phyloP scores from a whole-genome alignment of 2,888 invertebrate genomes.

The Callyntrura guangdongensis region DNA sequence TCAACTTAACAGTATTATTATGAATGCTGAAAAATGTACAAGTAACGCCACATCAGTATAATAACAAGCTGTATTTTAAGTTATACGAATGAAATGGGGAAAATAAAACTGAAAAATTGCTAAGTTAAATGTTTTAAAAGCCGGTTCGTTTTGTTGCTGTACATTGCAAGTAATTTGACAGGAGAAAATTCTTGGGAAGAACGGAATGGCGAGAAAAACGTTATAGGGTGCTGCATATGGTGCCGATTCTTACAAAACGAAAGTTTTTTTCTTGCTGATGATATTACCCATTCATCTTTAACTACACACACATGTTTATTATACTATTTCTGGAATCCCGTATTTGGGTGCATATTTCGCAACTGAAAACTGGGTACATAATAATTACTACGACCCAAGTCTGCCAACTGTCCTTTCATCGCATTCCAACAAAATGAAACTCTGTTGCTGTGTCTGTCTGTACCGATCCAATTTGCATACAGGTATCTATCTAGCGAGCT shows the following conservation, averaged over 20 bases:
- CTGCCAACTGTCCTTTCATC: no score
- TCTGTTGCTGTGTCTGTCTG: no score
- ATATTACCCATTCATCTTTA: no score
- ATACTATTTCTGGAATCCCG: no score
- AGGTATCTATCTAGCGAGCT: no score
- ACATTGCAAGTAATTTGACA: background rate
- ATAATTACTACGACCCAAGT: no score
- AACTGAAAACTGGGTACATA: no score
- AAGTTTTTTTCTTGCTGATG: background rate
- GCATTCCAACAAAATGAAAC: no score
- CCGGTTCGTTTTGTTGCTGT: background rate
- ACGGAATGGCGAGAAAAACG: constrained; percentile 1
- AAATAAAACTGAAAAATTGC: background rate
- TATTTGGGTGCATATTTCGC: no score
- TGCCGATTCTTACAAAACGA: background rate
- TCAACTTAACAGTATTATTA: background rate
- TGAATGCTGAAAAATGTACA: background rate
- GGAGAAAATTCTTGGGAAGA: constrained; percentile 30
- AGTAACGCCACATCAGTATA: background rate
- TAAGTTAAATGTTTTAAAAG: background rate
- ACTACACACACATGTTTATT: background rate
- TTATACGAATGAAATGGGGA: constrained; percentile 22
- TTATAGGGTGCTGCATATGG: constrained; percentile 1
- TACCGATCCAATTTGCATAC: no score
- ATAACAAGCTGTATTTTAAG: background rate